A percentile compares a stretch with the other conserved stretches of the same genome.
Evolutionary conservation across 1,140 invertebrate species (phyloP).

Genomic region (Aphaenogaster rudis): DNA sequence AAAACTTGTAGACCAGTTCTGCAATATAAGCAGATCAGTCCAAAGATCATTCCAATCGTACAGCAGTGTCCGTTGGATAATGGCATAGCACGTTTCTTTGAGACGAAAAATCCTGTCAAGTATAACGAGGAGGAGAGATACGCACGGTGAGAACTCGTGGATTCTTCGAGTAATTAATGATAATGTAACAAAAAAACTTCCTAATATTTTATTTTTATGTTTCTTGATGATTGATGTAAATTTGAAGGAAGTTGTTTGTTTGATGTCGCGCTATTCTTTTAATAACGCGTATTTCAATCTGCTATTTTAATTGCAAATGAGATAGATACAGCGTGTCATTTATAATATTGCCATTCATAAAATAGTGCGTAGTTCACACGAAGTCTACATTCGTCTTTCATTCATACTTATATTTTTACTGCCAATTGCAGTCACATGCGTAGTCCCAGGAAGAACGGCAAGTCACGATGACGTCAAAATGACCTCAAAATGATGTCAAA

Average conservation of each 20-base stretch:
- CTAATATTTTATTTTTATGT: background rate
- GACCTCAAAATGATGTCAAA: no score
- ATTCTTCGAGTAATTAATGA: slow-evolving; percentile 2
- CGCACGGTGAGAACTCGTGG: slow-evolving; percentile 29
- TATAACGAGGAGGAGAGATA: slow-evolving; percentile 55
- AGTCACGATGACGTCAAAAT: no score
- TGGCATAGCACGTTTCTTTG: slow-evolving; percentile 84
- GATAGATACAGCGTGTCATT: background rate
- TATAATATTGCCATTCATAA: background rate
- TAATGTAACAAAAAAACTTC: background rate
- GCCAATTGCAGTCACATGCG: background rate
- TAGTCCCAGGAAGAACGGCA: background rate
- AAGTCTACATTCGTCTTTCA: background rate
- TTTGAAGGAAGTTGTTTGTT: background rate
- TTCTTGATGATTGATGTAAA: background rate
- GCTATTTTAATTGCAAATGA: slow-evolving; percentile 14
- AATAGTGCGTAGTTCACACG: background rate
- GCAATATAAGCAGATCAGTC: slow-evolving; percentile 88
- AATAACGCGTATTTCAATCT: background rate
- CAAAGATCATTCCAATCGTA: slow-evolving; percentile 76
- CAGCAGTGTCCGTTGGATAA: slow-evolving; percentile 76
- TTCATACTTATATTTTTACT: background rate
- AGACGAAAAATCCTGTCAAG: slow-evolving; percentile 73
- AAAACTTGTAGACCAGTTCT: slow-evolving; percentile 88
- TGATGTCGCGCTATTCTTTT: background rate